These are phyloP conservation scores for Byasa hedistus DNA, from an alignment of 2,888 invertebrate genomes.

Conservation along the genomic window DNA sequence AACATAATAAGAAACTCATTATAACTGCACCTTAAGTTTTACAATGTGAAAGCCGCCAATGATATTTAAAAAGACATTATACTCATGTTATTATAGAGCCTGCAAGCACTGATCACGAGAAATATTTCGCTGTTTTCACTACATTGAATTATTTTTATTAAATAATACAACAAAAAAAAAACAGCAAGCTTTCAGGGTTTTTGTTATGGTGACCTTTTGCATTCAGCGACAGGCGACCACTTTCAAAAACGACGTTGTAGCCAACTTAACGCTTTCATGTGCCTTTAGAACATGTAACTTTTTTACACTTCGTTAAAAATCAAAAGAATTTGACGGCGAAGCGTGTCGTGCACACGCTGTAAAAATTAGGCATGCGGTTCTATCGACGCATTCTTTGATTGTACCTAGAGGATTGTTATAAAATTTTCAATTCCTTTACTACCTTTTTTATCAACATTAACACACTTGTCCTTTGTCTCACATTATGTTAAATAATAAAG, in stretches of 20 bases:
- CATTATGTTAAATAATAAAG: no score
- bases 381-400: not conserved
- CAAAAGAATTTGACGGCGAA: not conserved
- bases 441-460: no score
- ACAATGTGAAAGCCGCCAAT: not conserved
- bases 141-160: no score
- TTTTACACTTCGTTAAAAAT: not conserved
- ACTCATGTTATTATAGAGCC: not conserved
- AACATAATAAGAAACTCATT: not conserved
- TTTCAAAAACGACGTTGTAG: not conserved
- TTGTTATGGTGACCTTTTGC: not conserved
- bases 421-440: not conserved
- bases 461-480: no score
- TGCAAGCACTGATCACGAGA: not conserved
- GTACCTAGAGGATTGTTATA: not conserved
- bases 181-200: no score
- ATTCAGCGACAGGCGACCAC: not conserved
- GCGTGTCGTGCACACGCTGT: not conserved
- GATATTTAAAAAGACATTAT: not conserved
- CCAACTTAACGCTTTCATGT: not conserved
- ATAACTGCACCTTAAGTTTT: not conserved
- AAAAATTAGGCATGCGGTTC: not conserved
- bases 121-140: not conserved
- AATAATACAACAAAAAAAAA: no score
- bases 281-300: not conserved